phyloP scores from a whole-genome alignment of 2,113 vertebrate species.

The Ammodramus savannarum region DNA sequence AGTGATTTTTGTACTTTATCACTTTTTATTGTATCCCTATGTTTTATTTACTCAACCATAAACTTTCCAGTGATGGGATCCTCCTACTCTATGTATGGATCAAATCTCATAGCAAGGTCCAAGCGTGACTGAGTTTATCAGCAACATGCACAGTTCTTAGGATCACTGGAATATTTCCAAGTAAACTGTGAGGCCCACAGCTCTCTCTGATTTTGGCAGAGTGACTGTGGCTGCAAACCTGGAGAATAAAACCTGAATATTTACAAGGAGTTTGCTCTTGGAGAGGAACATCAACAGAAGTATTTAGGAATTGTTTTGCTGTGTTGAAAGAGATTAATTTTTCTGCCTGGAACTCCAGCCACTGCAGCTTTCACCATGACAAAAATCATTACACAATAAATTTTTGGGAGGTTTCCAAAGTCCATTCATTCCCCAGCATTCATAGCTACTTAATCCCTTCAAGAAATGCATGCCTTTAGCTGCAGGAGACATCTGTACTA shows the following conservation, averaged over 20 bases:
- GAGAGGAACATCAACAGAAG: neutral
- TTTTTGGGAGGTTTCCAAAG: conserved; percentile 20
- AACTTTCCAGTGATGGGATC: neutral
- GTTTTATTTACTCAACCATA: neutral
- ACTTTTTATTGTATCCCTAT: neutral
- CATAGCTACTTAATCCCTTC: conserved; percentile 31
- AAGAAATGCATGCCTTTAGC: conserved; percentile 12
- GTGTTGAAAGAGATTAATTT: neutral
- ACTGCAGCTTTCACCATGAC: neutral
- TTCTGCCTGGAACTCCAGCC: neutral
- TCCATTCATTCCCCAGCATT: conserved; percentile 6
- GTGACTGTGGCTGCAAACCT: neutral
- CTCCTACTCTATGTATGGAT: neutral
- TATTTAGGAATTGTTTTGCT: neutral
- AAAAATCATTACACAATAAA: neutral
- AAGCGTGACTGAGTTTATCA: neutral
- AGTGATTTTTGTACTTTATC: neutral
- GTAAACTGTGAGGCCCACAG: neutral
- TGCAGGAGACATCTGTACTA: conserved; percentile 1
- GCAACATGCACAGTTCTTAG: neutral
- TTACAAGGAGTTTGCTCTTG: neutral
- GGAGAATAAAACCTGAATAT: neutral
- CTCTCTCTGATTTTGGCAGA: neutral
- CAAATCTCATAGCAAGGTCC: neutral
- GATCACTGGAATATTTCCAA: neutral